Evolutionary conservation across 1,140 invertebrate genomes (phyloP).

Genomic region (Notospermus geniculatus): DNA sequence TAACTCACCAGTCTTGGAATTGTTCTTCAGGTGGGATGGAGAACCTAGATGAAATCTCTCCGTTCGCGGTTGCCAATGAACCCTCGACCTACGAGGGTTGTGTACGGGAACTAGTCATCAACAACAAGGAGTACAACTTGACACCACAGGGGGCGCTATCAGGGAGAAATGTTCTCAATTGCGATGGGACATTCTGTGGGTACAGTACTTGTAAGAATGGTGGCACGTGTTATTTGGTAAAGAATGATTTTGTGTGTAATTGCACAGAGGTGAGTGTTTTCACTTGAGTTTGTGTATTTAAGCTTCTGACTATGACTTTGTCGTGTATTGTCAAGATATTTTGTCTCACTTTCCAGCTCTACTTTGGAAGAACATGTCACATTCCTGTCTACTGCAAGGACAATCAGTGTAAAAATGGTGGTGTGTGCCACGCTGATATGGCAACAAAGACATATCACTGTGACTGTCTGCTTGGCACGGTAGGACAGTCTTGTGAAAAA

Average conservation of each 20-base stretch:
- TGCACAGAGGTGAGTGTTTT: conserved; percentile 14
- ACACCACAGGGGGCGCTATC: not conserved
- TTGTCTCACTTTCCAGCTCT: too few species aligned
- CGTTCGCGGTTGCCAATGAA: conserved; percentile 11
- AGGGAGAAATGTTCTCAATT: not conserved
- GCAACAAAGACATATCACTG: too few species aligned
- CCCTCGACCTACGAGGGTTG: conserved; percentile 17
- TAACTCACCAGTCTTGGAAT: too few species aligned
- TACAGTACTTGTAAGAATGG: conserved; percentile 6
- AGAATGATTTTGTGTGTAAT: conserved; percentile 7
- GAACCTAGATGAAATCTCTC: conserved; percentile 9
- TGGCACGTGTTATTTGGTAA: conserved; percentile 4
- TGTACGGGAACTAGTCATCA: conserved; percentile 7
- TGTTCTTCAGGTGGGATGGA: conserved; percentile 3
- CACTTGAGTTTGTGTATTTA: too few species aligned
- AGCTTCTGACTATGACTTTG: too few species aligned
- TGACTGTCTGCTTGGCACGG: too few species aligned
- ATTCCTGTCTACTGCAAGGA: too few species aligned
- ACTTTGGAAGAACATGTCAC: too few species aligned
- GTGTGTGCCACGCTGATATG: too few species aligned
- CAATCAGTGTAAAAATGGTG: too few species aligned
- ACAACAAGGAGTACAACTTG: conserved; percentile 9
- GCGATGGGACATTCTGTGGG: conserved; percentile 3
- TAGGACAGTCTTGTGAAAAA: too few species aligned
- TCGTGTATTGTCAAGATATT: too few species aligned